phyloP scores from a whole-genome alignment of 2,113 vertebrate species.

The Hystrix cristata region DNA sequence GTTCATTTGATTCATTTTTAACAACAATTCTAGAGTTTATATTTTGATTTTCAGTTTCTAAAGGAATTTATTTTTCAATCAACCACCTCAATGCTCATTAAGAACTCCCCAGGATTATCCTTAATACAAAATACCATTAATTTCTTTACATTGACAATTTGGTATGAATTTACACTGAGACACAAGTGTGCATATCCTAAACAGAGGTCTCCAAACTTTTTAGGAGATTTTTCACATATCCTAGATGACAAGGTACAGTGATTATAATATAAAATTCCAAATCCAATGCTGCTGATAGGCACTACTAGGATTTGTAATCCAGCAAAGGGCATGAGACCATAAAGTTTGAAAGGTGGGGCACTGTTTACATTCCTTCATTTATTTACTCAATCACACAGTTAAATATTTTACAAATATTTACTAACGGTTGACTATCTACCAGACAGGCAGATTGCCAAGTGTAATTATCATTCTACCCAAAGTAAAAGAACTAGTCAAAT shows the following conservation, averaged over 20 bases:
- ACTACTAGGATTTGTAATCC: background rate
- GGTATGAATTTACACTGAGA: constrained; percentile 4
- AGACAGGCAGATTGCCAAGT: background rate
- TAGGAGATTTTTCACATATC: background rate
- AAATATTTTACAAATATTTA: constrained; percentile 17
- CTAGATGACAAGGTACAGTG: background rate
- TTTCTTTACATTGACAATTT: constrained; percentile 38
- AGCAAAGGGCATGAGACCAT: background rate
- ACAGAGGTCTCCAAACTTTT: background rate
- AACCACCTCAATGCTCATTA: background rate
- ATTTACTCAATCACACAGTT: background rate
- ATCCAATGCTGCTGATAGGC: background rate
- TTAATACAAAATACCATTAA: background rate
- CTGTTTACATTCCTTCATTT: background rate
- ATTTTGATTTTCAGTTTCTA: constrained; percentile 5
- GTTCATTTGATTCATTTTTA: constrained; percentile 52
- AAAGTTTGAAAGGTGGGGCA: background rate
- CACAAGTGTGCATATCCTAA: background rate
- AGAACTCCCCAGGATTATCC: background rate
- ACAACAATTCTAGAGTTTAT: background rate
- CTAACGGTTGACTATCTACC: background rate
- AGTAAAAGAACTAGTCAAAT: constrained; percentile 1
- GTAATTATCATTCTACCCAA: background rate
- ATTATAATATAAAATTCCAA: background rate
- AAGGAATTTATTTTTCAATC: constrained; percentile 55